phyloP scores from a whole-genome alignment of 2,797 vertebrate species.

The Pseudomugil tenellus region DNA sequence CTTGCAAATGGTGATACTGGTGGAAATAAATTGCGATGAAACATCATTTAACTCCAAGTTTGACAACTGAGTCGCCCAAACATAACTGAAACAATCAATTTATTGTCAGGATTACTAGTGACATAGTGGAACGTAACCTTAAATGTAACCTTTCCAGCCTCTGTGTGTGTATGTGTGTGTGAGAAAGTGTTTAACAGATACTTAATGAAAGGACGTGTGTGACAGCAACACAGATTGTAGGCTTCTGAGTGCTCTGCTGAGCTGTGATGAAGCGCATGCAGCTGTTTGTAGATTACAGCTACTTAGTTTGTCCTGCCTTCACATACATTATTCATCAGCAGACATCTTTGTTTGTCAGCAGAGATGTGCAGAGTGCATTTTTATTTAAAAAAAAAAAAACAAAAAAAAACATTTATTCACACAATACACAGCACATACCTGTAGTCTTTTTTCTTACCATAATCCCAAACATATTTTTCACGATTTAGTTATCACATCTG shows the following conservation, averaged over 20 bases:
- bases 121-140: conserved; percentile 22
- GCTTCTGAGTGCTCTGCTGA: conserved; percentile 47
- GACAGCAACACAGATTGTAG: conserved; percentile 40
- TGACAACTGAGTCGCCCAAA: conserved; percentile 11
- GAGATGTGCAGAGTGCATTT: conserved; percentile 8
- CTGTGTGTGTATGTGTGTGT: conserved; percentile 1
- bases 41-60: conserved; percentile 17
- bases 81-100: conserved; percentile 16
- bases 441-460: neutral
- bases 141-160: conserved; percentile 33
- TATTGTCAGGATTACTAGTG: conserved; percentile 17
- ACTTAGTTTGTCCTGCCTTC: conserved; percentile 57
- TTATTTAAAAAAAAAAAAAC: neutral
- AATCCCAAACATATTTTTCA: neutral
- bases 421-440: neutral
- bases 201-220: conserved; percentile 36
- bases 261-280: conserved; percentile 52
- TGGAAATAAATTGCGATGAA: conserved; percentile 18
- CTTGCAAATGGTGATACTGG: conserved; percentile 18
- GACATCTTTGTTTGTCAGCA: conserved; percentile 31
- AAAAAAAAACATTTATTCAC: neutral
- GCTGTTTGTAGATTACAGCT: conserved; percentile 62
- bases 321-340: conserved; percentile 46
- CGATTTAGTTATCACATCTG: neutral
- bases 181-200: conserved; percentile 16